Conservation (phyloP, 1,140 invertebrate genomes). For the Agrilus planipennis region DNA sequence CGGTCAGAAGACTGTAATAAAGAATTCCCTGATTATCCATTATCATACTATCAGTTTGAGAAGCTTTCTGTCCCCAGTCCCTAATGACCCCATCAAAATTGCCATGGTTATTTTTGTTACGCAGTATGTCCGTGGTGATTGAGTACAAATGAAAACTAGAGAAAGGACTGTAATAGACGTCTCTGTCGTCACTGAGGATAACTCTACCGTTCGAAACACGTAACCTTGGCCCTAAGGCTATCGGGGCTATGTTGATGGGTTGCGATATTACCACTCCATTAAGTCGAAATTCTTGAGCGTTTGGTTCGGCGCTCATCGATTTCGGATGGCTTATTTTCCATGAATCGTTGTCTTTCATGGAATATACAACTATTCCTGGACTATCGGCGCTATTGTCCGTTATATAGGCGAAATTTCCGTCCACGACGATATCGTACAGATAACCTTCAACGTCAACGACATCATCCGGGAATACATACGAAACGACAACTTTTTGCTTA, state of each 20-base stretch:
- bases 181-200: conserved; percentile 33
- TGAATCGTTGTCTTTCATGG: conserved; percentile 43
- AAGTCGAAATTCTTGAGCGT: conserved; percentile 44
- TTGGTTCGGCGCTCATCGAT: conserved; percentile 46
- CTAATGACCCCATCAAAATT: conserved; percentile 31
- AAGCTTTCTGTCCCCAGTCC: conserved; percentile 48
- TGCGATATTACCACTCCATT: conserved; percentile 41
- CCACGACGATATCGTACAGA: conserved; percentile 56
- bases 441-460: conserved; percentile 40
- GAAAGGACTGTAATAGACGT: conserved; percentile 51
- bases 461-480: conserved; percentile 43
- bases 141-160: conserved; percentile 52
- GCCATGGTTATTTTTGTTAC: conserved; percentile 28
- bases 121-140: conserved; percentile 43
- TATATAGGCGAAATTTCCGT: conserved; percentile 57
- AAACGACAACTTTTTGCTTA: conserved; percentile 36
- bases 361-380: conserved; percentile 58
- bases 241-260: conserved; percentile 48
- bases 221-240: conserved; percentile 47
- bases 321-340: conserved; percentile 52
- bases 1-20: conserved; percentile 52
- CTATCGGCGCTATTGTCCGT: conserved; percentile 50
- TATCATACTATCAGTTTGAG: conserved; percentile 56
- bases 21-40: conserved; percentile 54
- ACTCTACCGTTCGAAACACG: conserved; percentile 10